Base-by-base conservation (phyloP, 2,888 invertebrate genomes). In the Piscicola geometra region DNA sequence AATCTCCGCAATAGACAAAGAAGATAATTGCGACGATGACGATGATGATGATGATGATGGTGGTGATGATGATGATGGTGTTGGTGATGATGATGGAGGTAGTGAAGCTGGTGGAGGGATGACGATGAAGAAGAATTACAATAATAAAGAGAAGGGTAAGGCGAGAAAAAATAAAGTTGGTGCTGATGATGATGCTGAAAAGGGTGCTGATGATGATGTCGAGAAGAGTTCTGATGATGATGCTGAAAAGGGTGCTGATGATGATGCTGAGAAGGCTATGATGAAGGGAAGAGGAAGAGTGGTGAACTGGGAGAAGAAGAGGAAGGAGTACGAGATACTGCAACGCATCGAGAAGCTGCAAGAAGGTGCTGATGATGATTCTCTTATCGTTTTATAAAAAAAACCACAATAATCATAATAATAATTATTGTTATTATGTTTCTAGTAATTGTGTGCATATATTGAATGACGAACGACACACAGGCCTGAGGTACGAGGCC, bases 241-340 rank as follows among this genome's bases (percentile, higher is more conserved):
- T 9, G 21, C 21, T 9, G 21, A 47, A 15, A 47, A 47, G 9
- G 21, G 21, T 47, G 21, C 9, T 21, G 21, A 47, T 21, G 21
- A 47, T 47, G 21, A 47, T 47, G 21, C 9, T 47, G 21, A 47
- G 9, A 47, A 47, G 21, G 50, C 9, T 15, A 47, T 47, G 50
- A 47, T 15, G 21, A 47, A 47, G 50, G 21, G 21, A 47, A 56
- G n/a, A 64, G 64, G 33, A 50, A 50, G 33, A 69, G 88, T 98
- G 68, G 94, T 99, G 70, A 99, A 99, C 87, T 98, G 99, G 85
- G 98, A 99, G 85, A 99, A 99, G 86, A 90, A 94, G 76, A 88
- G 97, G 78, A 97, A 96, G 86, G 98, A 99, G 86, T 99, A 99
- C 86, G 99, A 99, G 87, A 56, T 93, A 25, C n/a, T 56, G n/a